These are phyloP conservation scores for Discoglossus pictus DNA, from an alignment of 2,797 vertebrate genomes.

Conservation along the genomic window DNA sequence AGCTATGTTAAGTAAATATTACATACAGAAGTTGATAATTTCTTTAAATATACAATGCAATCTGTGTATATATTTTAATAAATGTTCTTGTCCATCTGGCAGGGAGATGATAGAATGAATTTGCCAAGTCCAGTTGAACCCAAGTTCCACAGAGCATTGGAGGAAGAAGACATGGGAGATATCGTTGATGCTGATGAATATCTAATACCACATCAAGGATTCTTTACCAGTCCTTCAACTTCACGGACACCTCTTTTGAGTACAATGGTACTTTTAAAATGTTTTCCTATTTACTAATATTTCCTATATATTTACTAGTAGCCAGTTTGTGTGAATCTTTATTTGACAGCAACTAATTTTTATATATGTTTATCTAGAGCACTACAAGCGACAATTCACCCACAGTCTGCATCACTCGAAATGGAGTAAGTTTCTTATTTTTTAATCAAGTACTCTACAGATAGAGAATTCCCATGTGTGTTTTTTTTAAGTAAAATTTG, in stretches of 20 bases:
- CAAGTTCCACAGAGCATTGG: conserved; percentile 81
- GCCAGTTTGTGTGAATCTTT: too few species aligned
- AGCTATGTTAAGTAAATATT: too few species aligned
- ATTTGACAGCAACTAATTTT: background rate
- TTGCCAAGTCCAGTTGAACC: conserved; percentile 84
- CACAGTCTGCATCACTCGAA: conserved; percentile 77
- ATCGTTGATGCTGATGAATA: conserved; percentile 88
- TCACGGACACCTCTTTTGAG: conserved; percentile 83
- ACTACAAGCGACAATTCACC: conserved; percentile 82
- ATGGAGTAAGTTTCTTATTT: conserved; percentile 79
- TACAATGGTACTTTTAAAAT: conserved; percentile 78
- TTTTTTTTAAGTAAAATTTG: too few species aligned
- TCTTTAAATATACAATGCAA: too few species aligned
- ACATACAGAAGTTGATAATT: too few species aligned
- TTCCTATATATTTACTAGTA: too few species aligned
- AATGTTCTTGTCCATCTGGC: conserved; percentile 30
- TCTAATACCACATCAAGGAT: conserved; percentile 79
- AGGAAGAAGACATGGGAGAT: conserved; percentile 85
- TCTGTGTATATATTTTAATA: too few species aligned
- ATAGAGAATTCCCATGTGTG: too few species aligned
- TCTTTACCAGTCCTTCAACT: conserved; percentile 85
- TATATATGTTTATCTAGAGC: conserved; percentile 74
- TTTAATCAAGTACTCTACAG: too few species aligned
- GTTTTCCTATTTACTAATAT: conserved; percentile 2
- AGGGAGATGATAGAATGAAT: conserved; percentile 92